Percentiles rank a stretch among this genome's conserved stretches.
Conservation (phyloP, 2,797 vertebrate genomes). For the Pogonophryne albipinna region DNA sequence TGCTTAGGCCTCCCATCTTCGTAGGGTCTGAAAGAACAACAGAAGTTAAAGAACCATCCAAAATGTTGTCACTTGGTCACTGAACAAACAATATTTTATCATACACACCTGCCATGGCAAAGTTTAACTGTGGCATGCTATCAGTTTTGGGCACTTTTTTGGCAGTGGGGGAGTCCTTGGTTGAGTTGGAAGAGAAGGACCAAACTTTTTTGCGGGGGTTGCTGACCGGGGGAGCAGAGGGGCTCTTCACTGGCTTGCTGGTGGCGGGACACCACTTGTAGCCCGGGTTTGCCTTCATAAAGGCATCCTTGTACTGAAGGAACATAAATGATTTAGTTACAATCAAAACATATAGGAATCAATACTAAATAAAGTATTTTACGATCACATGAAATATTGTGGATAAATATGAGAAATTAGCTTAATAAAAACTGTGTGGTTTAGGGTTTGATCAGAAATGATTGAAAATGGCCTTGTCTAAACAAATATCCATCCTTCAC, state of each 20-base stretch:
- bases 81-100: neutral
- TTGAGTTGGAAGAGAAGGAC: constrained; percentile 90
- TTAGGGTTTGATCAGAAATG: constrained; percentile 2
- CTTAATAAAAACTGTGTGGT: neutral
- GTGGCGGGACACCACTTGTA: constrained; percentile 99
- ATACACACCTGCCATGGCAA: constrained; percentile 95
- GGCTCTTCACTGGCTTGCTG: constrained; percentile 95
- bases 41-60: constrained; percentile 13
- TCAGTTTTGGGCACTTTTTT: constrained; percentile 92
- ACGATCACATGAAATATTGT: neutral
- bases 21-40: constrained; percentile 89
- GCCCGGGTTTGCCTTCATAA: constrained; percentile 99
- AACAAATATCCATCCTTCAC: neutral
- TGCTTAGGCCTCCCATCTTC: constrained; percentile 98
- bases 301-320: constrained; percentile 97
- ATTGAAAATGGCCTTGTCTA: neutral
- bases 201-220: constrained; percentile 95
- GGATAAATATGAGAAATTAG: no score
- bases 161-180: constrained; percentile 91
- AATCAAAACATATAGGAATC: neutral
- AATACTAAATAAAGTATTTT: neutral
- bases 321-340: constrained; percentile 39
- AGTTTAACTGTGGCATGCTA: constrained; percentile 95
- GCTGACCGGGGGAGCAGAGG: constrained; percentile 86
- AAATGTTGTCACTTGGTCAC: neutral